Evolutionary conservation across 2,797 vertebrate genomes (phyloP), one percentile per base, ranked within the genome.

Genomic region (Catharus ustulatus): DNA sequence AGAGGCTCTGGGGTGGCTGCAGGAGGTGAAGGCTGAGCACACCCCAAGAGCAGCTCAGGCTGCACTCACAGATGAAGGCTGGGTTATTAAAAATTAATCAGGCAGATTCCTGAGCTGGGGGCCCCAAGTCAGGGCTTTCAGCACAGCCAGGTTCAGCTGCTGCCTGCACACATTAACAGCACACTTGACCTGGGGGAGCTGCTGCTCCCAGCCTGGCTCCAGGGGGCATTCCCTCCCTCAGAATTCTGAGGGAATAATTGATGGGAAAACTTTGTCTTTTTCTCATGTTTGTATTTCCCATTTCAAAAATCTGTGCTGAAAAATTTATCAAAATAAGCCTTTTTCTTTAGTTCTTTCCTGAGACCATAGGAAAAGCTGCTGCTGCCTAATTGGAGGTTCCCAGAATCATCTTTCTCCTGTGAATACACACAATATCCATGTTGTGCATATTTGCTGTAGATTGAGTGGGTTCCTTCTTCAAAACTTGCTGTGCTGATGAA

Each of bases 371-470:
- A 90, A 13, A 73, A 75, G 55, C 63, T 90, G 24, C 74, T 90
- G 86, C 84, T 92, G 84, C 81, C 75, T 96, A 67, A 83, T 72
- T 89, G 88, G 78, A 89, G 72, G 63, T 83, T 94, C 81, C 89
- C 78, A 87, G 78, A 71, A 38, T 24, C 78, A 61, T 7, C 64
- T 30, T 68, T 24, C 86, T 77, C 72, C 68, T 43, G 81, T 5
- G 7, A 77, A 72, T 61, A 32, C 42, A 26, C 54, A 27, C 79
- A 67, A 64, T 59, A 23, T 36, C 59, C 71, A 71, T 24, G 72
- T 79, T 46, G 79, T 80, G 92, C 77, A 34, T 83, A 58, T 87
- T 87, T 89, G 49, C 86, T 64, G 67, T 20, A 49, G 62, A n/a
- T 82, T 36, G 86, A 74, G 57, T 18, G 84, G 61, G 27, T 54